Evolutionary conservation across 2,113 vertebrate genomes (phyloP).

Genomic region (Peromyscus polionotus): DNA sequence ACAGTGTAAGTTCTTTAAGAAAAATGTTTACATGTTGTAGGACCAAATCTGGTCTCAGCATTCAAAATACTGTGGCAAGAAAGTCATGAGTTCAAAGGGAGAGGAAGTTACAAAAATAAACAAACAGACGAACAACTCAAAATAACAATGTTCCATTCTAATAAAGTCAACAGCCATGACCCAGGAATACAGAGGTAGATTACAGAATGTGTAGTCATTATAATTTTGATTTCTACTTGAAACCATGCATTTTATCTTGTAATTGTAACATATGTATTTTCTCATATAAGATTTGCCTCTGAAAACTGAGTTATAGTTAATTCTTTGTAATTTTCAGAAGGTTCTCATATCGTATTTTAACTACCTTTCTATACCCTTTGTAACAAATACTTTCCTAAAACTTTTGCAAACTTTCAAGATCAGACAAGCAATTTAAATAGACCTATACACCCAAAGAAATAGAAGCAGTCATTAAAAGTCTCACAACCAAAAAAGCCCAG

Average conservation of each 20-base stretch:
- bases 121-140: not conserved
- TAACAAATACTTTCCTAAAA: not conserved
- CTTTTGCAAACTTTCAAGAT: not conserved
- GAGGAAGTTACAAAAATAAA: not conserved
- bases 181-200: not conserved
- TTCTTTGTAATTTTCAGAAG: not conserved
- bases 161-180: not conserved
- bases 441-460: not conserved
- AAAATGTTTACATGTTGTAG: no score
- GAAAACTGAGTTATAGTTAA: not conserved
- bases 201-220: not conserved
- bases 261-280: not conserved
- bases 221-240: not conserved
- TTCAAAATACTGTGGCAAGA: not conserved
- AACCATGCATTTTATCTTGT: not conserved
- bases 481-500: not conserved
- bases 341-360: constrained; percentile 4
- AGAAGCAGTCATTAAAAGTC: not conserved
- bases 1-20: not conserved
- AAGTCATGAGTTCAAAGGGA: not conserved
- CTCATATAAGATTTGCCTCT: not conserved
- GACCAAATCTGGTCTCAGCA: not conserved
- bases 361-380: not conserved
- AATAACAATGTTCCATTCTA: not conserved
- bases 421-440: not conserved